Evolutionary conservation across 2,113 vertebrate species (phyloP).

Genomic region (Gadus chalcogrammus): DNA sequence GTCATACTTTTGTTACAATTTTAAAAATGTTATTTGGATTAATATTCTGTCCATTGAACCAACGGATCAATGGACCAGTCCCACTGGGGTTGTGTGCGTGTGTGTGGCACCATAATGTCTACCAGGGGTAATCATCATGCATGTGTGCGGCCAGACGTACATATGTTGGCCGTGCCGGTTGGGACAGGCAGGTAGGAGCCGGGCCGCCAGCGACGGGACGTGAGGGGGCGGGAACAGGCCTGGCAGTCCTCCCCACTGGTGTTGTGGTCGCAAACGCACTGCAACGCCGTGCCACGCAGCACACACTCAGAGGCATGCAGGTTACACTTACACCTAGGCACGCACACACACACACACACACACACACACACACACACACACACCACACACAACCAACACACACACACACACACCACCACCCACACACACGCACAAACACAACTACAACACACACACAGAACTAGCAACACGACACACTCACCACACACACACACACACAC

Average conservation of each 20-base stretch:
- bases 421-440: too few relatives aligned
- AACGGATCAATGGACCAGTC: too few relatives aligned
- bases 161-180: slow-evolving; percentile 84
- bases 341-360: slow-evolving; percentile 5
- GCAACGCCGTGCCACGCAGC: slow-evolving; percentile 77
- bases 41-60: too few relatives aligned
- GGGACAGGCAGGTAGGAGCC: slow-evolving; percentile 90
- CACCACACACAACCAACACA: background rate
- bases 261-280: slow-evolving; percentile 93
- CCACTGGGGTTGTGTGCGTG: too few relatives aligned
- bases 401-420: background rate
- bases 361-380: background rate
- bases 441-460: background rate
- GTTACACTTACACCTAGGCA: slow-evolving; percentile 89
- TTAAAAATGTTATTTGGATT: too few relatives aligned
- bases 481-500: background rate
- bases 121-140: too few relatives aligned
- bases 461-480: background rate
- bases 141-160: slow-evolving; percentile 66
- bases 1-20: too few relatives aligned
- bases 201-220: slow-evolving; percentile 82
- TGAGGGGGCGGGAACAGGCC: slow-evolving; percentile 82
- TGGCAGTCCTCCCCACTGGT: slow-evolving; percentile 90
- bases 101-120: too few relatives aligned
- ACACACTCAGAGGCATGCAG: slow-evolving; percentile 85